These are phyloP conservation scores for Physeter macrocephalus DNA, from an alignment of 2,113 vertebrate species.

Conservation along the genomic window DNA sequence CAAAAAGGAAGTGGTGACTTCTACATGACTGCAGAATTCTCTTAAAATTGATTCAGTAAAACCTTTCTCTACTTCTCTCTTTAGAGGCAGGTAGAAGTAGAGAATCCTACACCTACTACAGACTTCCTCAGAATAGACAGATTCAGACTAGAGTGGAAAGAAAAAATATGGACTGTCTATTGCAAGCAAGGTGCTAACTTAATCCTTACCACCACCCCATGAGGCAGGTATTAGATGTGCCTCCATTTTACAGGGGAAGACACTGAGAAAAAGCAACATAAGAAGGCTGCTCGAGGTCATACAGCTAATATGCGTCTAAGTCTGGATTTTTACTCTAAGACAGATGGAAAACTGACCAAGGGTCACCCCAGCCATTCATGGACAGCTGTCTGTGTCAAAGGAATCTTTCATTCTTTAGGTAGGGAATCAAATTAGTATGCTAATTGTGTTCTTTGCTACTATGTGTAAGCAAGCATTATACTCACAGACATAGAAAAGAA, in stretches of 20 bases:
- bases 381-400: conserved; percentile 70
- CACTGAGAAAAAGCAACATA: not conserved
- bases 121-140: not conserved
- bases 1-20: not conserved
- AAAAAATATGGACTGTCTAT: not conserved
- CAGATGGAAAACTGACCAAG: conserved; percentile 71
- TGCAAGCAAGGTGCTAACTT: not conserved
- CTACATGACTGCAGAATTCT: not conserved
- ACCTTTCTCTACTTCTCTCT: not conserved
- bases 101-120: not conserved
- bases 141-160: not conserved
- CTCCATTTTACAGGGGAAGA: conserved; percentile 57
- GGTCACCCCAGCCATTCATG: conserved; percentile 60
- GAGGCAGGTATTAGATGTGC: not conserved
- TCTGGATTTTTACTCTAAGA: conserved; percentile 50
- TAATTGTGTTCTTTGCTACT: conserved; percentile 63
- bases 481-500: conserved; percentile 49
- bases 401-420: conserved; percentile 68
- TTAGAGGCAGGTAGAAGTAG: not conserved
- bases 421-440: conserved; percentile 71
- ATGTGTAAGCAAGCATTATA: conserved; percentile 55
- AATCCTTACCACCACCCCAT: not conserved
- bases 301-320: not conserved
- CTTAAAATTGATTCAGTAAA: not conserved
- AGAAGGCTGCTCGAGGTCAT: not conserved